Evolutionary conservation across 2,113 vertebrate species (phyloP), one percentile per base, ranked within the genome.

Genomic region (Brachionichthys hirsutus): DNA sequence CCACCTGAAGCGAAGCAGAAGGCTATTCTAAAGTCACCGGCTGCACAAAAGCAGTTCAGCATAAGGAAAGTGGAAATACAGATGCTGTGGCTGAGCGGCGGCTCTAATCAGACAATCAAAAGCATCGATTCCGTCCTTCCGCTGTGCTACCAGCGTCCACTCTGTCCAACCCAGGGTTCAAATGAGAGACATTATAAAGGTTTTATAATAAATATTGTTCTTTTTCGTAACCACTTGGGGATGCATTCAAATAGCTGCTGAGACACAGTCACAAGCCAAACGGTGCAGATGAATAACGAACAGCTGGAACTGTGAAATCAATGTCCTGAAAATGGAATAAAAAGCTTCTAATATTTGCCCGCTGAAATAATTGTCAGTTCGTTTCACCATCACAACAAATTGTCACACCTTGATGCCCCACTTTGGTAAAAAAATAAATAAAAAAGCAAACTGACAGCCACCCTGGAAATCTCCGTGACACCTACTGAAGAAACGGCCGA

Each of bases 51-150:
- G 24, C 3, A 4, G 4, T 30, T 30, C 24, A 30, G 24, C 24
- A 3, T 30, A 30, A 30, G 24, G 24, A 30, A 30, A 4, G 5
- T 30, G 24, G 24, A 30, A 30, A 30, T 1, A 30, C 24, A 30
- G 2, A 30, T 8, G 8, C 24, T 30, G 24, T 30, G 24, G 24
- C 4, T 30, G 24, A 38, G 36, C 12, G 12, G 69, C 64, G 68
- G 70, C 70, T 73, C 56, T 72, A 87, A 87, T 88, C 80, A 82
- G 67, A 67, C 75, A 86, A 84, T 85, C 81, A 87, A 72, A 67
- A 61, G 57, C 70, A 66, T 72, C 56, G 17, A 35, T 16, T 50
- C 49, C 56, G 43, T 62, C 36, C 56, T 8, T 44, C 46, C 12
- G 34, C 44, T 51, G 64, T 41, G 2, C 2, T 75, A 54, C 47